These are phyloP conservation scores for Heterotilapia buettikoferi DNA, from an alignment of 2,113 vertebrate species.

Conservation along the genomic window DNA sequence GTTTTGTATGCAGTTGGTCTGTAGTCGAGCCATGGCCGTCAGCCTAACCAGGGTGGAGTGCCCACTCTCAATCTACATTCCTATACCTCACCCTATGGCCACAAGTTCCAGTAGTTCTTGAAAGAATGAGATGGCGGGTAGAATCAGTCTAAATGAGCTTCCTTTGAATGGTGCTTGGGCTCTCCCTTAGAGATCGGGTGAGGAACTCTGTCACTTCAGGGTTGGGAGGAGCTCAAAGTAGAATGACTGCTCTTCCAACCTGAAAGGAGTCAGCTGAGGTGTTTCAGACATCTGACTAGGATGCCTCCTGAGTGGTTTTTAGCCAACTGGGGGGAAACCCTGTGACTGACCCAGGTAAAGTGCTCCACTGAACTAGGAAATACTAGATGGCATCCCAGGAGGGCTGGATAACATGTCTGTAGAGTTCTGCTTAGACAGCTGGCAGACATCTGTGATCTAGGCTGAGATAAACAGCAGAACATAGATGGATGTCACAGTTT, in stretches of 20 bases:
- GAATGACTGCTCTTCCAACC: neutral
- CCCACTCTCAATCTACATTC: neutral
- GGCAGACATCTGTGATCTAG: neutral
- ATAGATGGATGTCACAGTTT: neutral
- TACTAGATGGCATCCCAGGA: neutral
- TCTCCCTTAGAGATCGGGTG: neutral
- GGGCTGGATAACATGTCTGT: neutral
- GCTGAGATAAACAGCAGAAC: neutral
- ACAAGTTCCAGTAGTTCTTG: neutral
- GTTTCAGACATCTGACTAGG: neutral
- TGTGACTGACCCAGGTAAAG: neutral
- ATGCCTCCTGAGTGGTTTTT: neutral
- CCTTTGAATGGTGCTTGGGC: neutral
- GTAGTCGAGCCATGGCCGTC: fast-evolving
- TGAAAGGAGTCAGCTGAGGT: neutral
- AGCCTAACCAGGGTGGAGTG: neutral
- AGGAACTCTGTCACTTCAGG: neutral
- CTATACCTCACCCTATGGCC: neutral
- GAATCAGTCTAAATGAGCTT: neutral
- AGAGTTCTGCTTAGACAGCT: neutral
- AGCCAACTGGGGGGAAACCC: neutral
- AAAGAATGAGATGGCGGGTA: fast-evolving
- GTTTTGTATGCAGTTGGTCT: neutral
- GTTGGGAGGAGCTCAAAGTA: neutral
- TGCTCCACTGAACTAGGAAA: neutral